Base-by-base conservation (phyloP, 2,113 vertebrate genomes). In the Albula glossodonta region DNA sequence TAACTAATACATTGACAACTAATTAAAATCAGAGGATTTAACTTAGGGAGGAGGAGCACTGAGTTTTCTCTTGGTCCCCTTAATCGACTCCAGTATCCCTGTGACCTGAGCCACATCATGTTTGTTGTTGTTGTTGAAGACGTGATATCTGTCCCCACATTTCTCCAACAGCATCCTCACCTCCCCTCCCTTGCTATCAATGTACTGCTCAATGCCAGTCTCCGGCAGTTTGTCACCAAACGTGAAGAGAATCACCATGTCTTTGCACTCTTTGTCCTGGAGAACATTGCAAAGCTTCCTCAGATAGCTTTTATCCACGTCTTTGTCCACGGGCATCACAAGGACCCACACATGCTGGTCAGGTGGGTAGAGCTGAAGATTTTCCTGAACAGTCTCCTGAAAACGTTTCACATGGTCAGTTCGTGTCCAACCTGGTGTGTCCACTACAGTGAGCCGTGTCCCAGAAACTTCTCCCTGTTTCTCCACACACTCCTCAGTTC, bases 301-400 rank as follows among this genome's bases (percentile, higher is more conserved):
- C 2, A 94, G 93, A 86, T 94, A 93, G 0, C 1, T 9, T 70
- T 91, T 89, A 52, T 77, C 3, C 0, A 22, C 2, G 0, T 49
- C 22, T 41, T 80, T 49, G 15, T 90, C 83, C 6, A 77, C 49
- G 5, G 83, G 83, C 3, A 88, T 50, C 51, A 86, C 83, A 48
- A 90, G 80, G 11, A 89, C 56, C 0, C 89, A 89, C 9, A 92
- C 92, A 2, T 95, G 95, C 12, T 83, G 51, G 31, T 51, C 80
- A 19, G 80, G 80, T 22, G 80, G 80, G 53, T 51, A 81, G 50
- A 81, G 80, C 51, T 51, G 17, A 50, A 81, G 4, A 31, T 51
- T 31, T n/a, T n/a, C 17, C 80, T n/a, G 50, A 81, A 83, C 63
- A n/a, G 60, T 2, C 31, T 83, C 13, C 52, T 48, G 60, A 12